Evolutionary conservation across 2,797 vertebrate genomes (phyloP).

Genomic region (Craterocephalus amniculus): DNA sequence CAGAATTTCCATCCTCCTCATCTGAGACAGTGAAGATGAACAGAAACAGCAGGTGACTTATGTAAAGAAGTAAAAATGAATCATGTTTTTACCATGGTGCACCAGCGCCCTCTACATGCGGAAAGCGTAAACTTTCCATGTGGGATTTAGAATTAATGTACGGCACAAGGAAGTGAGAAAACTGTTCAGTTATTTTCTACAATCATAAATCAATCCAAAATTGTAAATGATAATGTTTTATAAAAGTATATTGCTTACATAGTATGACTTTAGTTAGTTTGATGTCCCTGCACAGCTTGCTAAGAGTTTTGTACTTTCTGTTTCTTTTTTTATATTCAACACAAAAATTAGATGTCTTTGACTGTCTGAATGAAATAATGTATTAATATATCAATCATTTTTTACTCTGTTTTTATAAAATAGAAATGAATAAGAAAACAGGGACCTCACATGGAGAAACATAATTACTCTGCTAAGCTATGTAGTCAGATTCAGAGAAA

Average conservation of each 20-base stretch:
- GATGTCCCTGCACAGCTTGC: neutral
- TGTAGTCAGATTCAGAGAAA: neutral
- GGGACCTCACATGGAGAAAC: no score
- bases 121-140: constrained; percentile 10
- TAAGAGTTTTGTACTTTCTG: neutral
- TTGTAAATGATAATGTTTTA: neutral
- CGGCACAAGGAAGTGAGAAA: neutral
- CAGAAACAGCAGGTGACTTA: constrained; percentile 27
- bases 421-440: no score
- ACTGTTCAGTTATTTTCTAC: neutral
- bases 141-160: neutral
- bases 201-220: neutral
- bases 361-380: neutral
- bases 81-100: constrained; percentile 10
- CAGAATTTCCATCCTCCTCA: constrained; percentile 64
- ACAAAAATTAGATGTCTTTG: neutral
- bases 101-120: constrained; percentile 36
- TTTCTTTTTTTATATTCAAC: neutral
- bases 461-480: no score
- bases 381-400: neutral
- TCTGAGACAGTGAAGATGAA: constrained; percentile 68
- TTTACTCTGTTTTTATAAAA: no score
- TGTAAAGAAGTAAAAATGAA: constrained; percentile 9
- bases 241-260: neutral
- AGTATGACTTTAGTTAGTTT: neutral